Evolutionary conservation across 2,113 vertebrate species (phyloP), one percentile per base, ranked within the genome.

Genomic region (Chionomys nivalis): DNA sequence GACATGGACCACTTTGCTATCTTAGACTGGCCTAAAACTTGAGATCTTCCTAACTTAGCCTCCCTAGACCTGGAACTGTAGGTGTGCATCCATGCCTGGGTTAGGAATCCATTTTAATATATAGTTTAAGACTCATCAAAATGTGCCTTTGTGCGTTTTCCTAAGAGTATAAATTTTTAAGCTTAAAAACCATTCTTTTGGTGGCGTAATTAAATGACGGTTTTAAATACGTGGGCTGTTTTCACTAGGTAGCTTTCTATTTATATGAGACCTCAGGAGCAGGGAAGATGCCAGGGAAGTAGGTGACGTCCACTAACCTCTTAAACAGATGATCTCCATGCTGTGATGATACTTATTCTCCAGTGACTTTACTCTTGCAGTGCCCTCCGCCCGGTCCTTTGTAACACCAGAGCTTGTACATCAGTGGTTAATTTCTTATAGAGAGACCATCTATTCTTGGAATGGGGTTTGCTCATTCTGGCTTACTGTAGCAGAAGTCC

Each of bases 401-500:
- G 52, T 78, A 49, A 49, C 79, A 77, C 61, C 79, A 89, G 24
- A 93, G 47, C 47, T 82, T 96, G 68, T 70, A 6, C 36, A 66
- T 95, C 1, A 49, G n/a, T 47, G 31, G 42, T 76, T 76, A 52
- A 31, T 86, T 86, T 86, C 24, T 86, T 23, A 44, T 26, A 61
- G 11, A 65, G 52, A 87, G 72, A 93, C 23, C 82, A 3, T 89
- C 66, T 92, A 26, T 92, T 96, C 72, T 88, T 87, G 12, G 88
- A 90, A 91, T 90, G 63, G 86, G 44, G 73, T 94, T 95, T 96
- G 44, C 96, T 96, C 94, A 87, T 93, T 95, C 85, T 96, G 93
- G 90, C 89, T 95, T 79, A 89, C 86, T 17, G 4, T 61, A 94
- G 83, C 73, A 91, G 63, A 90, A 95, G 55, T 96, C 94, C 87